Percentiles rank a stretch among this genome's conserved stretches.
phyloP scores from a whole-genome alignment of 64 coral and sea anemone genomes.

The Astreopora myriophthalma region DNA sequence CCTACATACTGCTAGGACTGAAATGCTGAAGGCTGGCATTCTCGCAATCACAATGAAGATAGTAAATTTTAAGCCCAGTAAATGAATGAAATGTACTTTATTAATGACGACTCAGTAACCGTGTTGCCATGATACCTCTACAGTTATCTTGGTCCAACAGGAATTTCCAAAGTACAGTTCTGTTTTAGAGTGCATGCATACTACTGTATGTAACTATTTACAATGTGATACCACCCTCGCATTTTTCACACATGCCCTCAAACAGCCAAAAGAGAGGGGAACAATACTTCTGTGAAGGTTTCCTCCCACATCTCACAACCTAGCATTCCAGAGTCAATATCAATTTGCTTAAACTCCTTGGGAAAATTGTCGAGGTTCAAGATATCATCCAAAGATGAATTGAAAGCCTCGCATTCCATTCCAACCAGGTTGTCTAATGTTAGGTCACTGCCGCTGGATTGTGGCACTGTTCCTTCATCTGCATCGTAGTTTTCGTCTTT shows the following conservation, averaged over 20 bases:
- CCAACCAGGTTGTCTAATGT: constrained; percentile 81
- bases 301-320: constrained; percentile 95
- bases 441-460: constrained; percentile 42
- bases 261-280: constrained; percentile 91
- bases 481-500: constrained; percentile 37
- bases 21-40: too few species aligned
- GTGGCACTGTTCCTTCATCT: constrained; percentile 49
- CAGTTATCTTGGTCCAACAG: neutral
- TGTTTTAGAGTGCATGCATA: neutral
- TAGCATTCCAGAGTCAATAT: constrained; percentile 84
- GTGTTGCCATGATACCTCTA: neutral
- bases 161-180: neutral
- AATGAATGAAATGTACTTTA: too few species aligned
- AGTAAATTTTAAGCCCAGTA: too few species aligned
- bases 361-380: constrained; percentile 75
- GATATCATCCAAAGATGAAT: constrained; percentile 86
- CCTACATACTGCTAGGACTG: too few species aligned
- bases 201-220: neutral
- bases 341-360: constrained; percentile 74
- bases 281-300: constrained; percentile 94
- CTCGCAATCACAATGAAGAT: too few species aligned
- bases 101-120: too few species aligned
- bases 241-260: constrained; percentile 12
- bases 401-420: constrained; percentile 45
- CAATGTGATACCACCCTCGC: neutral